Evolutionary conservation across 2,113 vertebrate genomes (phyloP).

Genomic region (Podarcis cretensis): DNA sequence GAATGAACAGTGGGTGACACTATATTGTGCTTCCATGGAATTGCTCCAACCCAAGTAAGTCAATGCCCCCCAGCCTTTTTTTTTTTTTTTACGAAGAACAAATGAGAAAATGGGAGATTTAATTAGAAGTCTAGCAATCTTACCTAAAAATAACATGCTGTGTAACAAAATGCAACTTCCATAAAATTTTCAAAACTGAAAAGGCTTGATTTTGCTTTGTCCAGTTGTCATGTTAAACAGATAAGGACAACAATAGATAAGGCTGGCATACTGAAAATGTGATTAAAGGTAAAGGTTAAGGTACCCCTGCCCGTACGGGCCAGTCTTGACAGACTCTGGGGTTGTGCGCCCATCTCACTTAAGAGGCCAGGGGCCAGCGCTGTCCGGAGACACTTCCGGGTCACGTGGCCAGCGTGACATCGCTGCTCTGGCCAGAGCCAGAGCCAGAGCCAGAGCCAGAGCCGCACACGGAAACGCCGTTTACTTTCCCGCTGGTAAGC

Average conservation of each 20-base stretch:
- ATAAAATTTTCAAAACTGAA: constrained; percentile 12
- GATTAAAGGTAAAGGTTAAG: no score
- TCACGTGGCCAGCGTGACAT: no score
- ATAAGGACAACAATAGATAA: background rate
- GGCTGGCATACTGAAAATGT: background rate
- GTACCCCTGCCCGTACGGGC: no score
- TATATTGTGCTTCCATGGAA: constrained; percentile 61
- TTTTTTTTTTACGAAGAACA: background rate
- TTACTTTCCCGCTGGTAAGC: no score
- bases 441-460: no score
- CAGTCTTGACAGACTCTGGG: no score
- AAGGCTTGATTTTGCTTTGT: background rate
- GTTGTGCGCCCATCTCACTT: no score
- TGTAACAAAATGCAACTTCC: background rate
- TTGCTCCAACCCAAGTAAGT: constrained; percentile 12
- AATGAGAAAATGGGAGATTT: constrained; percentile 30
- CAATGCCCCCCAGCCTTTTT: background rate
- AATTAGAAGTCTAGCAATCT: constrained; percentile 18
- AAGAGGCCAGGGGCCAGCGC: no score
- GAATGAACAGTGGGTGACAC: constrained; percentile 68
- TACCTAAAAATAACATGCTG: background rate
- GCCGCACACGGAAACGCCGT: no score
- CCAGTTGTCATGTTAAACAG: background rate
- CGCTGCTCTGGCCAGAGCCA: no score
- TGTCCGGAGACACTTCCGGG: no score